Conservation (phyloP, 2,113 vertebrate genomes). For the Apus apus region DNA sequence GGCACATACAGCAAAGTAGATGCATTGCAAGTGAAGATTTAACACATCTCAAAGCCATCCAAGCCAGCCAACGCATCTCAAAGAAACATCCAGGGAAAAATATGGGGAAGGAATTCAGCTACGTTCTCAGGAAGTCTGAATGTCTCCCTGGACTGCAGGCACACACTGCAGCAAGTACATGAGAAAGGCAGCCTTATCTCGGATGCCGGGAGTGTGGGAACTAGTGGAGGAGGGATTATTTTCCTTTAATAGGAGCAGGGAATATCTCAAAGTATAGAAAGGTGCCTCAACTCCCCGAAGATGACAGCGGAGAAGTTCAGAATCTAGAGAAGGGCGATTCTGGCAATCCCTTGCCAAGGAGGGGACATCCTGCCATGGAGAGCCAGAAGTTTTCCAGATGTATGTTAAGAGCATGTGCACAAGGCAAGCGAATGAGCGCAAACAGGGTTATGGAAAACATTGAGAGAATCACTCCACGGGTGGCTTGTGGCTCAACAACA, state of each 20-base stretch:
- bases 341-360: constrained; percentile 73
- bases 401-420: constrained; percentile 82
- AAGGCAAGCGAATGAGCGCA: constrained; percentile 84
- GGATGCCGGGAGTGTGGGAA: constrained; percentile 58
- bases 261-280: constrained; percentile 68
- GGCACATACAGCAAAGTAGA: constrained; percentile 30
- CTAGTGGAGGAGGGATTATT: constrained; percentile 57
- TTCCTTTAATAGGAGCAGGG: constrained; percentile 64
- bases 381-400: constrained; percentile 82
- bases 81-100: constrained; percentile 68
- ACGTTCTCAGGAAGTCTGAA: constrained; percentile 62
- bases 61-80: background rate
- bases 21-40: constrained; percentile 43
- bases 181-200: constrained; percentile 73
- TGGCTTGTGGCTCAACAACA: constrained; percentile 78
- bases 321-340: constrained; percentile 73
- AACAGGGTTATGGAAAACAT: constrained; percentile 81
- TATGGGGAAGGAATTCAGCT: constrained; percentile 63
- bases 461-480: constrained; percentile 79
- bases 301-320: constrained; percentile 70
- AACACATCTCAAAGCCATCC: constrained; percentile 68
- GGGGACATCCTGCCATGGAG: constrained; percentile 75
- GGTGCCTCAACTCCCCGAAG: constrained; percentile 65
- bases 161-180: constrained; percentile 68
- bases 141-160: constrained; percentile 71